A percentile compares a stretch with the other conserved stretches of the same genome.
phyloP scores from a whole-genome alignment of 2,888 invertebrate genomes.

The Eurois occulta region DNA sequence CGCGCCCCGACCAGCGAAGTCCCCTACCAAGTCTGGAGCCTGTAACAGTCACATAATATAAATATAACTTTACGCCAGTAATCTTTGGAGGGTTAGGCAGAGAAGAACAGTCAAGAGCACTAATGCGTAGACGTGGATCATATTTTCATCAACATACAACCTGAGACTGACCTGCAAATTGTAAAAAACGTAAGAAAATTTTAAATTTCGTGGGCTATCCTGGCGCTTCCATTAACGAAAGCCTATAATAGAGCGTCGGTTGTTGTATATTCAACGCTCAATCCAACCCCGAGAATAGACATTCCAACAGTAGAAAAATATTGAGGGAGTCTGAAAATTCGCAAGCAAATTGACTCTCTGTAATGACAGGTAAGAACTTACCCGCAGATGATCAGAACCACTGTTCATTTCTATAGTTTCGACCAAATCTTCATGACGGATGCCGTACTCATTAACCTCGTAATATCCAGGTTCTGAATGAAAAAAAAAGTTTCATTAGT shows the following conservation, averaged over 20 bases:
- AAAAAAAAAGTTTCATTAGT: background rate
- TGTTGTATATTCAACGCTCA: background rate
- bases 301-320: background rate
- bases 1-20: constrained; percentile 94
- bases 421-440: constrained; percentile 96
- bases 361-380: constrained; percentile 36
- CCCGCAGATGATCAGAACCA: constrained; percentile 65
- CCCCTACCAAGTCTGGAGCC: constrained; percentile 83
- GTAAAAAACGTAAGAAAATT: no score
- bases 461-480: constrained; percentile 96
- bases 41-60: constrained; percentile 50
- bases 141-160: no score
- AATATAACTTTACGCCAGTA: background rate
- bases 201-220: no score
- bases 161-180: no score
- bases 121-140: no score
- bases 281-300: background rate
- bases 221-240: no score
- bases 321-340: background rate
- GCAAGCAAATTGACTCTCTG: no score
- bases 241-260: background rate
- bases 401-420: constrained; percentile 89
- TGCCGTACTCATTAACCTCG: constrained; percentile 95
- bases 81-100: background rate
- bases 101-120: background rate